Conservation (phyloP, 1,140 invertebrate genomes). For the Acromyrmex echinatior region DNA sequence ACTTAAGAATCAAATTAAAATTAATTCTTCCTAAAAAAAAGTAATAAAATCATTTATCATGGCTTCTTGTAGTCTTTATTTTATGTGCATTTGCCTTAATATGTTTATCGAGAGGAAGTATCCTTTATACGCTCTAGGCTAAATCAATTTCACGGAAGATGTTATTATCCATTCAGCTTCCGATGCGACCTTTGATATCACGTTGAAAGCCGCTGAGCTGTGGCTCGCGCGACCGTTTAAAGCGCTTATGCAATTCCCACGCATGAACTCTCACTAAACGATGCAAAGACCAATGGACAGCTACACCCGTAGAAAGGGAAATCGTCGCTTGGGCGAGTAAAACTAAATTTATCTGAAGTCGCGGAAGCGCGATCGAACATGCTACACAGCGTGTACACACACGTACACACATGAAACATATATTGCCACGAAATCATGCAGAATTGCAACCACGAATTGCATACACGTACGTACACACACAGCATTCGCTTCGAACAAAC, state of each 20-base stretch:
- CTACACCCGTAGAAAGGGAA: conserved; percentile 52
- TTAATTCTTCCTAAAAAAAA: background rate
- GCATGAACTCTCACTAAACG: conserved; percentile 44
- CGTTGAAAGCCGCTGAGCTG: background rate
- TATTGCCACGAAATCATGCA: background rate
- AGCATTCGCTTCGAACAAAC: background rate
- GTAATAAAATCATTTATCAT: background rate
- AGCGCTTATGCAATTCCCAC: conserved; percentile 43
- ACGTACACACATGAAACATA: background rate
- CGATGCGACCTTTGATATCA: conserved; percentile 20
- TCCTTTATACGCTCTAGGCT: background rate
- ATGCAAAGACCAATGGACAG: conserved; percentile 33
- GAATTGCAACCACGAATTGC: background rate
- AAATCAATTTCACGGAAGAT: conserved; percentile 16
- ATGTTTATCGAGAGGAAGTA: background rate
- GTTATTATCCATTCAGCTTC: background rate
- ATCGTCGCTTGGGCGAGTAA: conserved; percentile 21
- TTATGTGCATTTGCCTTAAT: background rate
- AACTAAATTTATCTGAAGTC: conserved; percentile 45
- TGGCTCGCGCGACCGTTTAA: conserved; percentile 14
- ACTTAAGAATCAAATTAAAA: background rate
- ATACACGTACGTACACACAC: background rate
- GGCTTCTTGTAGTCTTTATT: background rate
- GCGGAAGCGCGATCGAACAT: conserved; percentile 42
- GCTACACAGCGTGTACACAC: background rate